Evolutionary conservation across 2,113 vertebrate genomes (phyloP), one percentile per base, ranked within the genome.

Genomic region (Nesogale talazaci): DNA sequence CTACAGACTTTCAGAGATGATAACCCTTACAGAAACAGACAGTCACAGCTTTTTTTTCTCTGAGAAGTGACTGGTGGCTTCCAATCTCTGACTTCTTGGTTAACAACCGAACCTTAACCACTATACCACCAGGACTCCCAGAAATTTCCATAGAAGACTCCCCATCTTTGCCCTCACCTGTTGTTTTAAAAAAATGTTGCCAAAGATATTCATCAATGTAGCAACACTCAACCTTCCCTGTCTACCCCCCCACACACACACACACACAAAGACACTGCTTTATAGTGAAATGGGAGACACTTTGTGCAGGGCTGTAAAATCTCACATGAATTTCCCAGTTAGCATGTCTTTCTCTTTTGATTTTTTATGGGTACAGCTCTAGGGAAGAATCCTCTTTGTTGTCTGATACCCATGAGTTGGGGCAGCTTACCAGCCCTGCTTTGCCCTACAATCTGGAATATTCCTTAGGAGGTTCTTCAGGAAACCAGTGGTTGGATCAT

Each of bases 251-350:
- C 40, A 11, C 29, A 83, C 27, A 89, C 14, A 67, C 23, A 84
- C 36, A 67, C 11, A 82, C n/a, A 61, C 27, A 75, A 46, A 70
- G 12, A 91, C 6, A 52, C 9, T 20, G 3, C 56, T 93, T 74
- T 57, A 78, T 56, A 91, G 80, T 67, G 15, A 76, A 83, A 88
- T 81, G 4, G 14, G 85, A 7, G 15, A 46, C n/a, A 61, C 12
- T 82, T 92, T 90, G 20, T 92, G 16, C 89, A 94, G 9, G 4
- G 1, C 7, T 76, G 1, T 81, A 76, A 83, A 65, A 59, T 86
- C 5, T 9, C 61, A 2, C 61, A 61, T 67, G n/a, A 31, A 34
- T 87, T 85, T 83, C 9, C 20, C 79, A 75, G 9, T 6, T 69
- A 83, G 1, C 12, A 22, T 88, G 2, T 15, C 16, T 76, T 86